Conservation (phyloP, 1,140 invertebrate species). For the Trissolcus basalis region DNA sequence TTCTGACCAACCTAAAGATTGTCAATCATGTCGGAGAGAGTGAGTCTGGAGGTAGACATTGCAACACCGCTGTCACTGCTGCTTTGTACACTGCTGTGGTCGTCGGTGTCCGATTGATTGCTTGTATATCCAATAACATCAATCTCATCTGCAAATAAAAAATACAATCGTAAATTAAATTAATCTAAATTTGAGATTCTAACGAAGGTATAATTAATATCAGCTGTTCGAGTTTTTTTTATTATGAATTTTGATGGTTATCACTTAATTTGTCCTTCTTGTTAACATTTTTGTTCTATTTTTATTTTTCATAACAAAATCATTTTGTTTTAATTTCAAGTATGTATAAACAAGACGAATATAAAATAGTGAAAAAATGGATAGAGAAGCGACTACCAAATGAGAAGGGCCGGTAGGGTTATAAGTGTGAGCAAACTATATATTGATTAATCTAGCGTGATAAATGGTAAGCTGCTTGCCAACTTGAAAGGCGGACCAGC, state of each 20-base stretch:
- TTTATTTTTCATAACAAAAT: no score
- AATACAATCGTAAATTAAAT: not conserved
- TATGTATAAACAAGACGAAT: no score
- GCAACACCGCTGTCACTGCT: constrained; percentile 87
- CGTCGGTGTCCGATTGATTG: constrained; percentile 90
- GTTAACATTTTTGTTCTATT: no score
- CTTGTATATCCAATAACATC: constrained; percentile 91
- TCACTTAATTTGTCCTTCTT: no score
- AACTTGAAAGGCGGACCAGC: constrained; percentile 59
- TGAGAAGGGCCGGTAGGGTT: constrained; percentile 3
- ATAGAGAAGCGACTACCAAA: no score
- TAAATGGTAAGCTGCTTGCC: constrained; percentile 63
- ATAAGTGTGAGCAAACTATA: constrained; percentile 48
- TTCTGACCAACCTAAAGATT: constrained; percentile 71
- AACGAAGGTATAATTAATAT: no score
- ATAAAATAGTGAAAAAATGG: no score
- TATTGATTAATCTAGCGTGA: constrained; percentile 64
- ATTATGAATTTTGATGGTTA: no score
- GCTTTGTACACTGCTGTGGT: constrained; percentile 87
- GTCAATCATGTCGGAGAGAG: constrained; percentile 78
- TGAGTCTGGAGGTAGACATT: constrained; percentile 83
- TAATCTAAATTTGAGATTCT: no score
- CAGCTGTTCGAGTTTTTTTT: no score
- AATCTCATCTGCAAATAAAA: constrained; percentile 86
- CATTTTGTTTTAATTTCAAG: no score